phyloP scores from a whole-genome alignment of 2,113 vertebrate genomes.

The Passer domesticus region DNA sequence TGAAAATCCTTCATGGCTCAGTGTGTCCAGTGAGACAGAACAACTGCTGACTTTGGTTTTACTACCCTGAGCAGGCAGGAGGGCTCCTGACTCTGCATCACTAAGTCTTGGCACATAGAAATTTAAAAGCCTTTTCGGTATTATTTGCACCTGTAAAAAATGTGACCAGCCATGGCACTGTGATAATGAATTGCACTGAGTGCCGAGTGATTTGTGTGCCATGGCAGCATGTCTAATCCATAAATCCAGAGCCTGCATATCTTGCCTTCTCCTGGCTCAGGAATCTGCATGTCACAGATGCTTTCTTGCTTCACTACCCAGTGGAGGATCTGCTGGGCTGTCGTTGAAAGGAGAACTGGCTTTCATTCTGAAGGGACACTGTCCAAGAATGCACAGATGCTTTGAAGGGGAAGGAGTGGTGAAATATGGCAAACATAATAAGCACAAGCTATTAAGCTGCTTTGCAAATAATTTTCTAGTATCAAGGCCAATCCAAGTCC shows the following conservation, averaged over 20 bases:
- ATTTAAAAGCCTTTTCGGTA: slow-evolving; percentile 12
- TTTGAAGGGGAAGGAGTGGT: neutral
- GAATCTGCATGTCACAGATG: neutral
- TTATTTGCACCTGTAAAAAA: slow-evolving; percentile 6
- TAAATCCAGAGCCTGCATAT: slow-evolving; percentile 45
- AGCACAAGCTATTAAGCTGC: neutral
- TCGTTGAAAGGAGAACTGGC: neutral
- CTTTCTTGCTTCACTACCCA: neutral
- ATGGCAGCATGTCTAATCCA: slow-evolving; percentile 17
- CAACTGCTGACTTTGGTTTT: neutral
- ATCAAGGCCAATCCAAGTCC: neutral
- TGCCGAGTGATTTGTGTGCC: slow-evolving; percentile 16
- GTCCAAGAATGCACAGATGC: neutral
- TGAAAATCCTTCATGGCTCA: neutral
- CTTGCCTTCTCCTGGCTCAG: slow-evolving; percentile 16
- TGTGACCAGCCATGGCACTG: neutral
- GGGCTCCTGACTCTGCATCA: neutral
- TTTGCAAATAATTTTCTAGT: neutral
- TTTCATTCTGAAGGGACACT: neutral
- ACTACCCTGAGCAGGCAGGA: neutral
- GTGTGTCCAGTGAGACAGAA: neutral
- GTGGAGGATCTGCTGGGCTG: neutral
- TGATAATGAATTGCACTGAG: slow-evolving; percentile 15
- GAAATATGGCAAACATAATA: neutral
- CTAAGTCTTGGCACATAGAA: slow-evolving; percentile 6